Base-by-base conservation (phyloP, 2,888 invertebrate genomes). In the Chloromyia formosa region DNA sequence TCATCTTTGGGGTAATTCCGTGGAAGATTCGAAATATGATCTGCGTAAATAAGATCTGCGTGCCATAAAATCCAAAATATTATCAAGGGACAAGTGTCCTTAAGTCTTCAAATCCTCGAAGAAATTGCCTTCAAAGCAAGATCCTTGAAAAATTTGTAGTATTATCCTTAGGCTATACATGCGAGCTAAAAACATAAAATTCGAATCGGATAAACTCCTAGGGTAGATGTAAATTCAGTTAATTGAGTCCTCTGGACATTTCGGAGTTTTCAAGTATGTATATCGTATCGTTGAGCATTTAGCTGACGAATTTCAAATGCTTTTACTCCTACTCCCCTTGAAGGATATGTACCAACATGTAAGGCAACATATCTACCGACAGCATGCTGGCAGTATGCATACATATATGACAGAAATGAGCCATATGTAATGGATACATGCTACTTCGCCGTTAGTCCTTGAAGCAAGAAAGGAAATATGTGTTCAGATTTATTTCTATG, bases 241-340 rank as follows among this genome's bases (percentile, higher is more conserved):
- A 74, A 74, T 74, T 74, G 74, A 74, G 74, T 74, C 74, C 74
- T 74, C 74, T 74, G 74, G 74, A 74, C 74, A 74, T 74, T 74
- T 66, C 66, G 5, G 12, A 74, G 74, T 74, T 66, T 74, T 74
- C 66, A 66, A 74, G 66, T 74, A 66, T 66, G 74, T 66, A 74
- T 66, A 74, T 74, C 64, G 64, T 23, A 42, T 53, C 66, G 49
- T 66, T 35, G 10, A 66, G 53, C 66, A n/a, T 49, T 49, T 49
- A 49, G 16, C 1, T 49, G 49, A 49, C 62, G 58, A 18, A 12
- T 18, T 18, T 12, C 23, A 18, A 10, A 22, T 58, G 23, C 58
- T 58, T 12, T 18, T 12, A 18, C 58, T 5, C 58, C 20, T 18
- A 12, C 20, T 18, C 5, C 20, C 58, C 23, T 2, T 18, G 16